These are phyloP conservation scores for Erythrocercus mccallii DNA, from an alignment of 2,113 vertebrate species.

Conservation along the genomic window DNA sequence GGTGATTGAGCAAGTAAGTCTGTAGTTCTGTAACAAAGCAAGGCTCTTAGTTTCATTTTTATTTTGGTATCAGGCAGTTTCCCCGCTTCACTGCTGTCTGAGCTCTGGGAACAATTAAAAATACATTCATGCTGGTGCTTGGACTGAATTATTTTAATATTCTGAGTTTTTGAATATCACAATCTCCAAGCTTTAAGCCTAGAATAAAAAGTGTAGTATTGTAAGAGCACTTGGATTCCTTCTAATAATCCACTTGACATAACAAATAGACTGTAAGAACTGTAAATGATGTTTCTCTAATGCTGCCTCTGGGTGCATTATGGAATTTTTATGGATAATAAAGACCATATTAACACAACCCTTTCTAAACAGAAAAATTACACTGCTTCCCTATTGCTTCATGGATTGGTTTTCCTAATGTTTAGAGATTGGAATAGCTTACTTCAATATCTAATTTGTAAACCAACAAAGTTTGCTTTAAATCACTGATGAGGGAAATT, in stretches of 20 bases:
- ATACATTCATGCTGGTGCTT: background rate
- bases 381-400: background rate
- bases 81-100: background rate
- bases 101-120: background rate
- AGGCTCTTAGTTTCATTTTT: background rate
- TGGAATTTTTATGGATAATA: background rate
- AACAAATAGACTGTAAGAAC: background rate
- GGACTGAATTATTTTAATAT: background rate
- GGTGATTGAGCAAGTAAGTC: background rate
- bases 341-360: background rate
- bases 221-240: background rate
- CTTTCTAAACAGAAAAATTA: conserved; percentile 2
- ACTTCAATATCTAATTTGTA: conserved; percentile 1
- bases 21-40: background rate
- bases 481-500: background rate
- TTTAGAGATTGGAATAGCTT: conserved; percentile 19
- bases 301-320: background rate
- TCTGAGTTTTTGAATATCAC: background rate
- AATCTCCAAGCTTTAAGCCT: background rate
- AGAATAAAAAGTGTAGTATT: background rate
- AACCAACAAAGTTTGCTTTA: background rate
- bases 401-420: background rate
- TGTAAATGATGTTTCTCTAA: background rate
- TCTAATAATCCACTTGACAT: conserved; percentile 15
- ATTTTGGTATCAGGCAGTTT: background rate